phyloP scores from a whole-genome alignment of 1,140 invertebrate genomes.

The Zaprionus ornatus region DNA sequence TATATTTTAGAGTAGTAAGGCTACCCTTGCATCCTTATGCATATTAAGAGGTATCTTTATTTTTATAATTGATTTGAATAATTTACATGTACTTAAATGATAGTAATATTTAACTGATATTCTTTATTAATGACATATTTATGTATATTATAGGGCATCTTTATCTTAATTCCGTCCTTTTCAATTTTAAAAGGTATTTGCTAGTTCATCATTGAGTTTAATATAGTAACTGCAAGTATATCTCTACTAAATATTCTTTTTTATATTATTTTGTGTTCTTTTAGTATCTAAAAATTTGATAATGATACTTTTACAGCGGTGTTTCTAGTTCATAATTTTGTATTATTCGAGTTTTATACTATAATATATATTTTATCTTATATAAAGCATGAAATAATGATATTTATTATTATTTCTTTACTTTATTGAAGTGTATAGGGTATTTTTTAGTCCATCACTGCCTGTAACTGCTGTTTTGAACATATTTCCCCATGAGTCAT shows the following conservation, averaged over 20 bases:
- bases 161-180: neutral
- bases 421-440: neutral
- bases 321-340: neutral
- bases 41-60: too few relatives aligned
- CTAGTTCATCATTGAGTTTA: neutral
- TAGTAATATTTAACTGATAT: too few relatives aligned
- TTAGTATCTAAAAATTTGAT: neutral
- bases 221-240: too few relatives aligned
- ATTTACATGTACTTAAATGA: too few relatives aligned
- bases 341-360: neutral
- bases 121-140: neutral
- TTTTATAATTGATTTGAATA: too few relatives aligned
- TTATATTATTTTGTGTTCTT: neutral
- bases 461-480: neutral
- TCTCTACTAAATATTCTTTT: too few relatives aligned
- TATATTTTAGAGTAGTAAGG: too few relatives aligned
- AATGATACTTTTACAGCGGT: neutral
- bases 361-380: neutral
- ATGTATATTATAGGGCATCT: neutral
- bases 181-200: neutral
- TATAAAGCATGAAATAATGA: neutral
- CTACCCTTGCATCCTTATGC: too few relatives aligned
- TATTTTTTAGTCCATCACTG: neutral
- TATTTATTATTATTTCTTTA: neutral
- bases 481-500: conserved; percentile 16